phyloP scores from a whole-genome alignment of 2,888 invertebrate species.

The Dexiosoma caninum region DNA sequence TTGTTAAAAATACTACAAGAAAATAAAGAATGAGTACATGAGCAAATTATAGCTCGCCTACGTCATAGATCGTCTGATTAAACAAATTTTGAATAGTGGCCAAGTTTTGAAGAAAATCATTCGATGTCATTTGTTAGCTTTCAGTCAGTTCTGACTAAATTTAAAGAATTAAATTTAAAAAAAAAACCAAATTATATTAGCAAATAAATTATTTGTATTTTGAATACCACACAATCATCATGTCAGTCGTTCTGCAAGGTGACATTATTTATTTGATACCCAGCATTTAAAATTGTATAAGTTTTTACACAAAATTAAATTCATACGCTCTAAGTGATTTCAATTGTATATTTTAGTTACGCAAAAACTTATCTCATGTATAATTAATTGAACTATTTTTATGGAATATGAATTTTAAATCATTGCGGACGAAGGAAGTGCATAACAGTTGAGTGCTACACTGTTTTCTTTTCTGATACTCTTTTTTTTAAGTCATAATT shows the following conservation, averaged over 20 bases:
- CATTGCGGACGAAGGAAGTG: too few species aligned
- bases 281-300: not conserved
- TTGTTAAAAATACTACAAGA: constrained; percentile 46
- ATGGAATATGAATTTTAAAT: too few species aligned
- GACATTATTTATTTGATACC: constrained; percentile 18
- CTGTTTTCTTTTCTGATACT: too few species aligned
- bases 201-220: constrained; percentile 18
- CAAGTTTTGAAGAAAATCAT: constrained; percentile 47
- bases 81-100: constrained; percentile 48
- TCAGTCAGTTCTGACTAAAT: not conserved
- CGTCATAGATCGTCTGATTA: constrained; percentile 61
- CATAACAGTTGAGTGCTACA: too few species aligned
- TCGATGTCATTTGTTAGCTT: constrained; percentile 48
- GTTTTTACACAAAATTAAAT: not conserved
- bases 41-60: constrained; percentile 42
- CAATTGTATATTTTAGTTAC: not conserved
- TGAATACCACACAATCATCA: not conserved
- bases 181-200: constrained; percentile 18
- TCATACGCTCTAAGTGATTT: not conserved
- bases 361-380: too few species aligned
- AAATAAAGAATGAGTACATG: constrained; percentile 32
- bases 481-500: too few species aligned
- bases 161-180: not conserved
- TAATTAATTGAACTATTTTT: too few species aligned
- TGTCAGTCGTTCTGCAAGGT: not conserved